Conservation (phyloP, 2,797 vertebrate genomes). For the Danio aesculapii region DNA sequence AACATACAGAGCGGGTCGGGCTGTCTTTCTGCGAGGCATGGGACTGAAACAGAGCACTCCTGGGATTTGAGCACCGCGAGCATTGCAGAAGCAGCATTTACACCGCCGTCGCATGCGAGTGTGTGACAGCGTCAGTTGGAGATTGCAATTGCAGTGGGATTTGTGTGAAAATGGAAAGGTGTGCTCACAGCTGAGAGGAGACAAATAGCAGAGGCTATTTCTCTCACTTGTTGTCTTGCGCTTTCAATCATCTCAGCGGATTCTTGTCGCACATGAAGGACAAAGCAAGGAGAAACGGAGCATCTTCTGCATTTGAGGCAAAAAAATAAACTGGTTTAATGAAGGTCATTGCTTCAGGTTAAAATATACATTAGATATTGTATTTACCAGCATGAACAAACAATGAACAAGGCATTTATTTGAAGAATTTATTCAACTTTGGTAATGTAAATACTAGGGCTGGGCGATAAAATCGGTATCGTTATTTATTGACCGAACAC, state of each 20-base stretch:
- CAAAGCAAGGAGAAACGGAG: not conserved
- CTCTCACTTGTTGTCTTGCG: conserved; percentile 29
- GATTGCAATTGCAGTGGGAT: conserved; percentile 18
- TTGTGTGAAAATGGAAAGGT: conserved; percentile 43
- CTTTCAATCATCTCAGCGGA: conserved; percentile 30
- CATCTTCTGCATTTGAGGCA: too few species aligned
- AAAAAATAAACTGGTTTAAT: not conserved
- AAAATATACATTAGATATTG: not conserved
- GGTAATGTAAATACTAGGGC: too few species aligned
- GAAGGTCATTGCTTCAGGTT: not conserved
- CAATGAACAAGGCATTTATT: too few species aligned
- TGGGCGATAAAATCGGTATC: too few species aligned
- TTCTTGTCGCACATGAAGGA: conserved; percentile 8
- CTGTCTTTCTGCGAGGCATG: conserved; percentile 28
- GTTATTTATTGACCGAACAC: too few species aligned
- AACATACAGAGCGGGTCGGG: conserved; percentile 29
- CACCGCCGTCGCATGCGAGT: conserved; percentile 6
- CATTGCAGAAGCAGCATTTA: conserved; percentile 34
- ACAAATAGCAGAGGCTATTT: not conserved
- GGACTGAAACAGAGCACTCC: conserved; percentile 31
- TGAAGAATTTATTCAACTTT: too few species aligned
- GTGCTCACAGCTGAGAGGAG: conserved; percentile 21
- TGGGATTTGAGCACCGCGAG: conserved; percentile 36
- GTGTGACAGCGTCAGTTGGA: not conserved
- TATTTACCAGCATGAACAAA: too few species aligned